Evolutionary conservation across 1,140 invertebrate species (phyloP), one percentile per base, ranked within the genome.

Genomic region (Zaprionus kolodkinae): DNA sequence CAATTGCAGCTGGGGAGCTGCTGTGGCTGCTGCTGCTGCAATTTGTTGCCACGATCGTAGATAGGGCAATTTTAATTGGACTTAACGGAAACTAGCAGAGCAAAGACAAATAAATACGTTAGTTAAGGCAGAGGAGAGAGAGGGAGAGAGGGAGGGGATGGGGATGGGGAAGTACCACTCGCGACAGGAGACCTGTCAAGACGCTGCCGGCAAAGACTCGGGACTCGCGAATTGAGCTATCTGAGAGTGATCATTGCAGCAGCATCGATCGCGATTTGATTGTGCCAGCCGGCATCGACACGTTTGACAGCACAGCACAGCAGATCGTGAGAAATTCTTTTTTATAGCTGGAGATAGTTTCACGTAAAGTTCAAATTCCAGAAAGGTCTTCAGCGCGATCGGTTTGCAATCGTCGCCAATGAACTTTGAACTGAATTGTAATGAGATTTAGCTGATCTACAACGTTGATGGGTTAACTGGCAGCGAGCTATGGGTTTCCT

Each of bases 11-110:
- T 60, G 40, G 40, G 6, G 40, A 9, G 75, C 71, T 62, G 61
- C 63, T 67, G 81, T 48, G 1, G 21, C 21, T 21, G 78, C 56
- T 71, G 63, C 65, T 54, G 57, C 63, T 59, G 55, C 67, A 79
- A 76, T 76, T 76, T 72, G 65, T 76, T 78, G 69, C 63, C 40
- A 45, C 67, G 84, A 88, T 87, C 77, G 77, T 52, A 87, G 84
- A 87, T 87, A 87, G 84, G 79, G 74, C 70, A 64, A 64, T 65
- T 83, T 87, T 87, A 87, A 87, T 87, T 87, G 84, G 83, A 87
- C 77, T 75, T 83, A 78, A 88, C 77, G 84, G 85, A 87, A 87
- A 87, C 80, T 83, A 72, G 73, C 62, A 40, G 54, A 72, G 64
- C 72, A 72, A 50, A 50, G 36, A 63, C 66, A 52, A 75, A 57